These are phyloP conservation scores for Romanogobio albipinnatus DNA, from an alignment of 2,113 vertebrate species.

Conservation along the genomic window DNA sequence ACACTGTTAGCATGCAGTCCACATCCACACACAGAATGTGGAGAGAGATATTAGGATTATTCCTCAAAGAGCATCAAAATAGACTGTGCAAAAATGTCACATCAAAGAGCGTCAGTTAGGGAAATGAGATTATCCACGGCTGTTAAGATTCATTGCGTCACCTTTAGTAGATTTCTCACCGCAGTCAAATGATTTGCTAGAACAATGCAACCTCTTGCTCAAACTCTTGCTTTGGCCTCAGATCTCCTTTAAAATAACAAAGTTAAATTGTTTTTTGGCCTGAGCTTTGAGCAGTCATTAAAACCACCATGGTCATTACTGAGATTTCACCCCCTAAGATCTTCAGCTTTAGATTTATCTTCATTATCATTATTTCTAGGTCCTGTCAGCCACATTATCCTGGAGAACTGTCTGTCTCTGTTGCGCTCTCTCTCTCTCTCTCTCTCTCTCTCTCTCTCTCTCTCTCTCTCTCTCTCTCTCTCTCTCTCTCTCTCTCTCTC, in stretches of 20 bases:
- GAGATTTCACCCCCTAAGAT: slow-evolving; percentile 24
- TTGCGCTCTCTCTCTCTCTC: too few relatives aligned
- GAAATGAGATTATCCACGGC: slow-evolving; percentile 3
- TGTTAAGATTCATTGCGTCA: slow-evolving; percentile 4
- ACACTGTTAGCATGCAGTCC: neutral
- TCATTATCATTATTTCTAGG: slow-evolving; percentile 33
- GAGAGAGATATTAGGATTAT: slow-evolving; percentile 16
- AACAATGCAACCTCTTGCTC: slow-evolving; percentile 1
- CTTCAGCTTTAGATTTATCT: slow-evolving; percentile 15
- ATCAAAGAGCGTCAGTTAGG: neutral
- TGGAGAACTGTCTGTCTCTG: neutral
- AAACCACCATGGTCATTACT: slow-evolving; percentile 12
- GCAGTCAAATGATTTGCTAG: slow-evolving; percentile 12
- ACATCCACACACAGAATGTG: neutral
- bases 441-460: too few relatives aligned
- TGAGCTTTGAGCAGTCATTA: neutral
- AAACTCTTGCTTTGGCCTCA: neutral
- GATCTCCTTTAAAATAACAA: slow-evolving; percentile 19
- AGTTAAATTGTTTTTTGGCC: slow-evolving; percentile 19
- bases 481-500: too few relatives aligned
- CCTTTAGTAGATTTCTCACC: neutral
- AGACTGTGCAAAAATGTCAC: neutral
- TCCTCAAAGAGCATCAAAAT: slow-evolving; percentile 29
- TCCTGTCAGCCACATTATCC: neutral
- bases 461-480: too few relatives aligned